Evolutionary conservation across 2,888 invertebrate genomes (phyloP).

Genomic region (Erebia ligea): DNA sequence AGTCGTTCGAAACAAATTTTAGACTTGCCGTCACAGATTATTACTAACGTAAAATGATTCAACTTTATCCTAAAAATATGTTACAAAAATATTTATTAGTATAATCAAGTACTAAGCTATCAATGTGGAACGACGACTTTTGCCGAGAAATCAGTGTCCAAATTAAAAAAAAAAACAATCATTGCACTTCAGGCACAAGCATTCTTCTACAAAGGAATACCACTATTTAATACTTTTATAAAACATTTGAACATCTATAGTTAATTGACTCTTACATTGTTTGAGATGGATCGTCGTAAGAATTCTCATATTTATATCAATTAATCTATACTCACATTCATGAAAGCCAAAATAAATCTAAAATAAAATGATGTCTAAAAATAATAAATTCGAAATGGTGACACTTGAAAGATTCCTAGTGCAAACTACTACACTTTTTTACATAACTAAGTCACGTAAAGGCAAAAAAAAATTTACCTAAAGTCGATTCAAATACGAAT

Average conservation of each 20-base stretch:
- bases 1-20: constrained; percentile 68
- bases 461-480: constrained; percentile 53
- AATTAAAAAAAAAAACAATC: constrained; percentile 44
- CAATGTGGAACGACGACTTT: constrained; percentile 59
- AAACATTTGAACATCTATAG: constrained; percentile 71
- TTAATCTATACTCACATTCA: constrained; percentile 46
- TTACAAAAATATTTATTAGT: constrained; percentile 40
- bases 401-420: constrained; percentile 52
- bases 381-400: constrained; percentile 71
- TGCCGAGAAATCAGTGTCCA: constrained; percentile 41
- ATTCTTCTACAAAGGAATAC: constrained; percentile 54
- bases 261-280: constrained; percentile 73
- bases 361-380: constrained; percentile 69
- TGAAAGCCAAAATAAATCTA: constrained; percentile 32
- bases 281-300: constrained; percentile 48
- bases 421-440: constrained; percentile 46
- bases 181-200: constrained; percentile 66
- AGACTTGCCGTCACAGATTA: constrained; percentile 51
- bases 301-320: constrained; percentile 29
- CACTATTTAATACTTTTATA: constrained; percentile 50
- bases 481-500: constrained; percentile 5
- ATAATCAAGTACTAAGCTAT: constrained; percentile 31
- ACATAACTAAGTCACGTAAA: constrained; percentile 52
- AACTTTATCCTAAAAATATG: constrained; percentile 32
- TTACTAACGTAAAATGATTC: constrained; percentile 21